These are phyloP conservation scores for Uria aalge DNA, from an alignment of 2,113 vertebrate genomes.

Conservation along the genomic window DNA sequence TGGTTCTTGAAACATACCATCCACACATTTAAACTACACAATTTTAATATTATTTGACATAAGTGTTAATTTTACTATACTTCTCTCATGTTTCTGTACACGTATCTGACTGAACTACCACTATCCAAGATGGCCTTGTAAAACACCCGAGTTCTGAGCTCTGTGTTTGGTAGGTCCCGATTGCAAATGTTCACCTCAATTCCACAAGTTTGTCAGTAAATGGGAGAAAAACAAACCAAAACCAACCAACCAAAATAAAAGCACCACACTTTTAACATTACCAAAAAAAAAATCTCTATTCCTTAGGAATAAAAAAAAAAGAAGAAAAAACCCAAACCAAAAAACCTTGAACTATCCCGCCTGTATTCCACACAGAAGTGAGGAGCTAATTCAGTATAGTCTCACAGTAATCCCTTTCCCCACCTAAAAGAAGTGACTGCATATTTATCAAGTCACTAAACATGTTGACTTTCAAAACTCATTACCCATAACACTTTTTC, in stretches of 20 bases:
- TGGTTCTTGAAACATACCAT: background rate
- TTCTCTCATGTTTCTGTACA: background rate
- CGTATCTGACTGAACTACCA: background rate
- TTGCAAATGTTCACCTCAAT: background rate
- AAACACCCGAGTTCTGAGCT: background rate
- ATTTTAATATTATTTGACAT: background rate
- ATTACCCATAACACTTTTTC: background rate
- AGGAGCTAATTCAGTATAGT: background rate
- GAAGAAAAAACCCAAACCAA: background rate
- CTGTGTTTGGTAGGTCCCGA: background rate
- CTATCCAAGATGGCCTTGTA: background rate
- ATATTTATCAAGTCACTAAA: background rate
- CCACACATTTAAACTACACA: fast-evolving
- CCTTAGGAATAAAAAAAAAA: background rate
- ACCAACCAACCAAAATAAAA: too few relatives aligned
- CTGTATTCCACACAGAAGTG: background rate
- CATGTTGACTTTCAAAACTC: background rate
- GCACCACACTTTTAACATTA: background rate
- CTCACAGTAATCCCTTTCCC: background rate
- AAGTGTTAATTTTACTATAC: background rate
- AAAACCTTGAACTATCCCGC: background rate
- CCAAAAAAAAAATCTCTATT: background rate
- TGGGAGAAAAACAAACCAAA: background rate
- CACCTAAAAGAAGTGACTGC: background rate
- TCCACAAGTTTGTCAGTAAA: background rate